A percentile compares a stretch with the other conserved stretches of the same genome.
phyloP scores from a whole-genome alignment of 2,113 vertebrate genomes.

The Cyprinodon variegatus region DNA sequence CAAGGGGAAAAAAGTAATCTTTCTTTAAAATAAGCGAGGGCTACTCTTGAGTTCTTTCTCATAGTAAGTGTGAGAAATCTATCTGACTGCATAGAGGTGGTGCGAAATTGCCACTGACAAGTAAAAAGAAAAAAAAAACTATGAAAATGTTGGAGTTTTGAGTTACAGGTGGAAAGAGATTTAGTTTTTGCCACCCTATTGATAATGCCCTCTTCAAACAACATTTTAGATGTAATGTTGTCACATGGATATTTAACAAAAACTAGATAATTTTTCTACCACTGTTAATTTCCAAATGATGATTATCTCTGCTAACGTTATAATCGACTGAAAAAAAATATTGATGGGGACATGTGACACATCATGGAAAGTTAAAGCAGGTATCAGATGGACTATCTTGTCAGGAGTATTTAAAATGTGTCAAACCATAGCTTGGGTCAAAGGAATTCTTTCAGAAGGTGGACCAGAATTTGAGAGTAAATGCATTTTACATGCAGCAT shows the following conservation, averaged over 20 bases:
- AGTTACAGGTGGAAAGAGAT: conserved; percentile 6
- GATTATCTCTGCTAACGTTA: background rate
- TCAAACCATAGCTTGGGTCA: background rate
- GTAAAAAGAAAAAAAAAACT: conserved; percentile 16
- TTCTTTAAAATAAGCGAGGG: conserved; percentile 25
- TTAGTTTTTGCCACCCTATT: conserved; percentile 9
- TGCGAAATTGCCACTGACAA: conserved; percentile 13
- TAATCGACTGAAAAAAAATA: background rate
- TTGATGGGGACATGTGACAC: background rate
- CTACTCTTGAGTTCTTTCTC: conserved; percentile 28
- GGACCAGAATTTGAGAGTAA: background rate
- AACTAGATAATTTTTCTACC: background rate
- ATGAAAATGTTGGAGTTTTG: conserved; percentile 14
- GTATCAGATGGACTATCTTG: background rate
- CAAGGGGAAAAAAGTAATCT: conserved; percentile 4
- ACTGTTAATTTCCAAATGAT: background rate
- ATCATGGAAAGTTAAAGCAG: background rate
- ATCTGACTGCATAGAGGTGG: background rate
- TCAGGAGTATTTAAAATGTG: background rate
- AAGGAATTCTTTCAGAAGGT: background rate
- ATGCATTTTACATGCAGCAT: no score
- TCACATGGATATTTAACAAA: background rate
- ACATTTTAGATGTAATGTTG: background rate
- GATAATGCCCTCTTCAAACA: background rate
- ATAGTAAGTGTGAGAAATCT: conserved; percentile 49